A percentile compares a stretch with the other conserved stretches of the same genome.
These are phyloP conservation scores for Heliconius erato DNA, from an alignment of 2,888 invertebrate species.

Conservation along the genomic window DNA sequence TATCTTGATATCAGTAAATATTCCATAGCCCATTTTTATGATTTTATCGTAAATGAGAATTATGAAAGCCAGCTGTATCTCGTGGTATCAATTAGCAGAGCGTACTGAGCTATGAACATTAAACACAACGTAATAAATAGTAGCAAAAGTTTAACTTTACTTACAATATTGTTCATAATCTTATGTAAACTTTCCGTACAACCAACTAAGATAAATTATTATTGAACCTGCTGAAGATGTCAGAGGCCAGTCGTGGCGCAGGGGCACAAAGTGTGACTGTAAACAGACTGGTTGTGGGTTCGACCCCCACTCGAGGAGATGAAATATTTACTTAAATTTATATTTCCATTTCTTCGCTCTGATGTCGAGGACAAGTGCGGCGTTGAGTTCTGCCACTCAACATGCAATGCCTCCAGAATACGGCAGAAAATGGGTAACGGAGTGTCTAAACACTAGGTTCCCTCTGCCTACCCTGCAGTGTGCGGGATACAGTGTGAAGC, in stretches of 20 bases:
- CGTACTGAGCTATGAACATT: constrained; percentile 5
- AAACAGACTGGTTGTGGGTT: too few relatives aligned
- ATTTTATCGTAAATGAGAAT: constrained; percentile 59
- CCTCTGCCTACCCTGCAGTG: too few relatives aligned
- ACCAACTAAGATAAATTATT: background rate
- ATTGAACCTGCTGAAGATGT: background rate
- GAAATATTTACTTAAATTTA: too few relatives aligned
- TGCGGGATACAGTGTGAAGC: too few relatives aligned
- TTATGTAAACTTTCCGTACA: constrained; percentile 6
- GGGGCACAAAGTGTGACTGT: too few relatives aligned
- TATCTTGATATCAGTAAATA: constrained; percentile 57
- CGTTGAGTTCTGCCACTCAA: too few relatives aligned
- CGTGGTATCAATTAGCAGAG: constrained; percentile 63
- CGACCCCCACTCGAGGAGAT: too few relatives aligned
- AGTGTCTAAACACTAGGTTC: too few relatives aligned
- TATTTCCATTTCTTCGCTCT: too few relatives aligned
- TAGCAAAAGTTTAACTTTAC: constrained; percentile 14
- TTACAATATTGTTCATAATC: background rate
- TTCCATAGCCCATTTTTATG: constrained; percentile 58
- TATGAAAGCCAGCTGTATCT: constrained; percentile 65
- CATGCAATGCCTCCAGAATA: too few relatives aligned
- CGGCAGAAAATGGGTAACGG: too few relatives aligned
- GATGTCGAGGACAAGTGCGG: too few relatives aligned
- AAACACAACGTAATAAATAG: constrained; percentile 20
- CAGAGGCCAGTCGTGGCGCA: background rate